Conservation (phyloP, 2,113 vertebrate species). For the Dicentrarchus labrax region DNA sequence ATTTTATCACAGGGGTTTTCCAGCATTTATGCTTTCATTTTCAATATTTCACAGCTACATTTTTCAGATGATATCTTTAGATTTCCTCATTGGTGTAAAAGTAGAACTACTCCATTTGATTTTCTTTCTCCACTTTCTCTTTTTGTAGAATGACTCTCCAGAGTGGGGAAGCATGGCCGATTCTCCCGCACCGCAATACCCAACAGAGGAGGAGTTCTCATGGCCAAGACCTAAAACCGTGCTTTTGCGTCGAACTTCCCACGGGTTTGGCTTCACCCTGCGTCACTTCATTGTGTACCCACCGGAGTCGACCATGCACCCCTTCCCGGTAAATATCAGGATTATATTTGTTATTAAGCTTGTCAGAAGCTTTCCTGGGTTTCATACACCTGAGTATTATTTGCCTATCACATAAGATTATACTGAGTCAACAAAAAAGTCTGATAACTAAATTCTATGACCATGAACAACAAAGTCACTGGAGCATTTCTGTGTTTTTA, state of each 20-base stretch:
- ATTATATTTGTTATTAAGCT: background rate
- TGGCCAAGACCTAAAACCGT: constrained; percentile 97
- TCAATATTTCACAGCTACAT: background rate
- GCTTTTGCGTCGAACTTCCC: constrained; percentile 88
- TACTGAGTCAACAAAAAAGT: constrained; percentile 37
- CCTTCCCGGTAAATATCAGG: constrained; percentile 86
- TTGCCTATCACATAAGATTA: constrained; percentile 7
- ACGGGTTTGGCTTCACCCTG: constrained; percentile 97
- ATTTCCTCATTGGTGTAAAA: background rate
- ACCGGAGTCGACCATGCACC: constrained; percentile 92
- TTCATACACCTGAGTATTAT: constrained; percentile 21
- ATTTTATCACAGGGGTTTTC: background rate
- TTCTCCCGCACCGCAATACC: constrained; percentile 44
- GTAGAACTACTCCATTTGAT: constrained; percentile 4
- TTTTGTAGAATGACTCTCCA: constrained; percentile 72
- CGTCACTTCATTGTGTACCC: constrained; percentile 99
- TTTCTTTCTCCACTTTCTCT: background rate
- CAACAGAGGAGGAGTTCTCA: constrained; percentile 92
- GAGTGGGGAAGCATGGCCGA: constrained; percentile 71
- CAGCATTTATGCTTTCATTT: constrained; percentile 4
- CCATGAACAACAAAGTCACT: constrained; percentile 43
- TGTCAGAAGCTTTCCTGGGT: background rate
- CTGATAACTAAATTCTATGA: constrained; percentile 17
- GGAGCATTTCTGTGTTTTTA: constrained; percentile 68
- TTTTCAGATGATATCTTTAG: background rate